These are phyloP conservation scores for Protodeltote pygarga DNA, from an alignment of 2,888 invertebrate genomes.

Conservation along the genomic window DNA sequence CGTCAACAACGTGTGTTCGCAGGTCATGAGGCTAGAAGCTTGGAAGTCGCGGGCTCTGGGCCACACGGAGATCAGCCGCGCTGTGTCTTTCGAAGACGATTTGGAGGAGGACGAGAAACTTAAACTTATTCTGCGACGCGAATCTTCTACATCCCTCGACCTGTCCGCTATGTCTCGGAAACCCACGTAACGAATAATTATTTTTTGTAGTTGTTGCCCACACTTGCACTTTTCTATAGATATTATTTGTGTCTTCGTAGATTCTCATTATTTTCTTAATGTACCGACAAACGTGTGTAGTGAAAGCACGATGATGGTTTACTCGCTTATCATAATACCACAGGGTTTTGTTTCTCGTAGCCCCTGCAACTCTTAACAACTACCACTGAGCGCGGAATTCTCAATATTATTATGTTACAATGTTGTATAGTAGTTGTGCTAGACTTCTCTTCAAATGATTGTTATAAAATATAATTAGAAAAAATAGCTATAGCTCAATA, in stretches of 20 bases:
- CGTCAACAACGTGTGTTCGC: slow-evolving; percentile 2
- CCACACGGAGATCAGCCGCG: slow-evolving; percentile 68
- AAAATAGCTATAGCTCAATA: slow-evolving; percentile 37
- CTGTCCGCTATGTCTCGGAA: slow-evolving; percentile 59
- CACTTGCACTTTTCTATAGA: slow-evolving; percentile 14
- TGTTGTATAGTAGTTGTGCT: slow-evolving; percentile 37
- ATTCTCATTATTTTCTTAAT: slow-evolving; percentile 1
- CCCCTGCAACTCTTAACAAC: slow-evolving; percentile 8
- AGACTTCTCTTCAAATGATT: slow-evolving; percentile 26
- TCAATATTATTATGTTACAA: slow-evolving; percentile 30
- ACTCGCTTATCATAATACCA: slow-evolving; percentile 9
- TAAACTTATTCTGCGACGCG: slow-evolving; percentile 71
- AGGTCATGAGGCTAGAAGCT: slow-evolving; percentile 92
- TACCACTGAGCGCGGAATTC: slow-evolving; percentile 25
- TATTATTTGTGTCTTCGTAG: slow-evolving; percentile 9
- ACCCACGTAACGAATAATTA: slow-evolving; percentile 59
- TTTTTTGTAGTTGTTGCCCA: slow-evolving; percentile 24
- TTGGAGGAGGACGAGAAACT: slow-evolving; percentile 77
- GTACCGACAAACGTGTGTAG: slow-evolving; percentile 2
- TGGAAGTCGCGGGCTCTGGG: slow-evolving; percentile 88
- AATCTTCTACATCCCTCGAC: slow-evolving; percentile 75
- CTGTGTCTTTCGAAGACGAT: slow-evolving; percentile 76
- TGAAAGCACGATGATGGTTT: too few species aligned
- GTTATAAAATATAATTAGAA: slow-evolving; percentile 25
- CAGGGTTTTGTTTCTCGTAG: slow-evolving; percentile 32